A percentile compares a stretch with the other conserved stretches of the same genome.
These are phyloP conservation scores for Callocephalon fimbriatum DNA, from an alignment of 2,113 vertebrate species.

Conservation along the genomic window DNA sequence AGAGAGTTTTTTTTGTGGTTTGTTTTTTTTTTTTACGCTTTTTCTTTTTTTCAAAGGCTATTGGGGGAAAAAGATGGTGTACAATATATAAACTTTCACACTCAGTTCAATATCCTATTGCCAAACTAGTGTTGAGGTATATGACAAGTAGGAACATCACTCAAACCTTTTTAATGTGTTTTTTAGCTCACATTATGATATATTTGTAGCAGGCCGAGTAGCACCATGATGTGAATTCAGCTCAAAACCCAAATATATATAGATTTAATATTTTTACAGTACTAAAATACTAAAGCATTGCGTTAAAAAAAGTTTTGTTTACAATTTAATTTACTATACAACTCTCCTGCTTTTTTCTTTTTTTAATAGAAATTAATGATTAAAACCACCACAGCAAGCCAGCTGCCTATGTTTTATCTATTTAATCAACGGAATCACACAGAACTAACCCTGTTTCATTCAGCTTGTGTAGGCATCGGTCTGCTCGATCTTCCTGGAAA, in stretches of 20 bases:
- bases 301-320: conserved; percentile 85
- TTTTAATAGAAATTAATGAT: conserved; percentile 91
- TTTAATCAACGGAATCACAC: conserved; percentile 68
- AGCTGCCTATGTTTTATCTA: conserved; percentile 87
- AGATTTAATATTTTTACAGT: conserved; percentile 88
- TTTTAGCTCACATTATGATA: conserved; percentile 91
- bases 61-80: conserved; percentile 77
- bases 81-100: conserved; percentile 80
- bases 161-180: conserved; percentile 84
- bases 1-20: conserved; percentile 74
- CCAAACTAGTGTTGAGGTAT: conserved; percentile 99
- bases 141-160: conserved; percentile 92
- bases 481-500: conserved; percentile 75
- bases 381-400: conserved; percentile 92
- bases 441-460: conserved; percentile 89
- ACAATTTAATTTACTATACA: conserved; percentile 99
- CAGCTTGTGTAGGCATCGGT: conserved; percentile 68
- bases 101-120: conserved; percentile 89
- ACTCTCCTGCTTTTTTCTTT: conserved; percentile 81
- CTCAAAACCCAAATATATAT: conserved; percentile 88
- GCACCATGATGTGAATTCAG: conserved; percentile 94
- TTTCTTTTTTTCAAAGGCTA: conserved; percentile 73
- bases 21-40: background rate
- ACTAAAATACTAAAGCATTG: conserved; percentile 92
- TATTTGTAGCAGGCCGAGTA: conserved; percentile 90